Conservation (phyloP, 2,113 vertebrate species). For the Tachysurus fulvidraco region DNA sequence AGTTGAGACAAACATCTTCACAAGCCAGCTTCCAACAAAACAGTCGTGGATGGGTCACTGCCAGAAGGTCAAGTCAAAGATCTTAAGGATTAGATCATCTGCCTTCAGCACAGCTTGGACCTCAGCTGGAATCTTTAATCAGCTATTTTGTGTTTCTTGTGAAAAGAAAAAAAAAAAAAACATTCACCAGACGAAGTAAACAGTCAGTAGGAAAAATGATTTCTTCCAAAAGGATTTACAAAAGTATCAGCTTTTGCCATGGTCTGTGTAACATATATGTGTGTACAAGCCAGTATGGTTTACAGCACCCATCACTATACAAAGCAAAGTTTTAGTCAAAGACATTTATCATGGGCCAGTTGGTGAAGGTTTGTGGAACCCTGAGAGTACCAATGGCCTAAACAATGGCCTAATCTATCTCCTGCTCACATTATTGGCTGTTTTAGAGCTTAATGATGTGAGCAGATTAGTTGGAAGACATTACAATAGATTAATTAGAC, state of each 20-base stretch:
- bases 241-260: slow-evolving; percentile 68
- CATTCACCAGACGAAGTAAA: background rate
- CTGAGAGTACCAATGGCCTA: background rate
- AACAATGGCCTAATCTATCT: background rate
- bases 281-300: background rate
- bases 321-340: background rate
- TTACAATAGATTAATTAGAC: background rate
- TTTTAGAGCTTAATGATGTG: background rate
- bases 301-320: background rate
- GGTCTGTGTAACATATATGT: slow-evolving; percentile 47
- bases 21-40: background rate
- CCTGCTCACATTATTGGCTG: background rate
- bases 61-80: background rate
- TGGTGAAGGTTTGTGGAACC: background rate
- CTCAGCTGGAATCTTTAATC: background rate
- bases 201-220: slow-evolving; percentile 76
- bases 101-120: background rate
- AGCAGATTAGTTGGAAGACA: background rate
- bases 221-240: slow-evolving; percentile 82
- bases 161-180: background rate
- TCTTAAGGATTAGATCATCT: background rate
- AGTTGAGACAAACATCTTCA: background rate
- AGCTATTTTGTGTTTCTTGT: too few species aligned
- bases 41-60: background rate
- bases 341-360: background rate